Evolutionary conservation across 2,113 vertebrate species (phyloP).

Genomic region (Camelus bactrianus): DNA sequence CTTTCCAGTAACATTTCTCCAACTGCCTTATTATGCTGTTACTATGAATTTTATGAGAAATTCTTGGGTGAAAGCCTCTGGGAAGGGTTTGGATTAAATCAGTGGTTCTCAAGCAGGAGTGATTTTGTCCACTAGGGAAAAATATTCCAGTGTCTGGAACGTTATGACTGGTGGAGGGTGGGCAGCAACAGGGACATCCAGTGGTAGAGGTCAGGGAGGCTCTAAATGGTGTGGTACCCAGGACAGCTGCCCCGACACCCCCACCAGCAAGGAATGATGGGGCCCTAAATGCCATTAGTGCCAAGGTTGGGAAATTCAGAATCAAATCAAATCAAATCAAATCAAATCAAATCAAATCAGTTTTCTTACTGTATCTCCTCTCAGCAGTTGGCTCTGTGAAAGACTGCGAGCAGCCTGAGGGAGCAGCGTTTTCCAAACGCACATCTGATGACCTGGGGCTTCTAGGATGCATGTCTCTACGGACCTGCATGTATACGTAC

Average conservation of each 20-base stretch:
- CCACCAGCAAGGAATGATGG: no score
- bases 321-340: not conserved
- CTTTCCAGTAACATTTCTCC: not conserved
- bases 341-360: not conserved
- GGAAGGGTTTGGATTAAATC: not conserved
- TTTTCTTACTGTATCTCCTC: not conserved
- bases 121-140: not conserved
- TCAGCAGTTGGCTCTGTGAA: not conserved
- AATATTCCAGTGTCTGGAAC: not conserved
- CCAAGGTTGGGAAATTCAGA: not conserved
- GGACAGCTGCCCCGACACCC: no score
- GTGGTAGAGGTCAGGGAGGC: not conserved
- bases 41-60: not conserved
- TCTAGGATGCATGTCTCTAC: not conserved
- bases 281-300: not conserved
- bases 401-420: not conserved
- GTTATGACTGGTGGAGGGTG: not conserved
- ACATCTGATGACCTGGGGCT: accelerated
- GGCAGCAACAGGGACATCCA: accelerated
- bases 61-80: not conserved
- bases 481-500: not conserved
- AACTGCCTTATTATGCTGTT: not conserved
- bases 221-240: not conserved
- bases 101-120: not conserved
- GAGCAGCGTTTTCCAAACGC: not conserved